Percentiles rank a stretch among this genome's conserved stretches.
These are phyloP conservation scores for Pluvianellus socialis DNA, from an alignment of 2,113 vertebrate genomes.

Conservation along the genomic window DNA sequence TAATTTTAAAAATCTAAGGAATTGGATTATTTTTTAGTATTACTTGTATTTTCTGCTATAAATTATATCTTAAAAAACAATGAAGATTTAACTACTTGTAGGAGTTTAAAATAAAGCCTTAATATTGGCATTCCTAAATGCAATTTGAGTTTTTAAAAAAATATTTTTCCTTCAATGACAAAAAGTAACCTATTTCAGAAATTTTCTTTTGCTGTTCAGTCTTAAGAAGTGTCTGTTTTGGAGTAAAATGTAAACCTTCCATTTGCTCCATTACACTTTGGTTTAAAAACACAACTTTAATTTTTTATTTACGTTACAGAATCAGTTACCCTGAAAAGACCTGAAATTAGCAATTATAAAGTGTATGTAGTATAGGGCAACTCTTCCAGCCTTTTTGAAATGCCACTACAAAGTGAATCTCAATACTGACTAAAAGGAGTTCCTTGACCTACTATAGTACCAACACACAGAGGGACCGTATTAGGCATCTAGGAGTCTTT, in stretches of 20 bases:
- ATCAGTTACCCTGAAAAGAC: slow-evolving; percentile 17
- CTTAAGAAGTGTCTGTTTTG: background rate
- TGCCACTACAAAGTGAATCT: slow-evolving; percentile 11
- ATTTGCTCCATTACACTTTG: background rate
- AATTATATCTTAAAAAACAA: background rate
- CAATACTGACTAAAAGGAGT: slow-evolving; percentile 49
- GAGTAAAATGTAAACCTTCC: slow-evolving; percentile 24
- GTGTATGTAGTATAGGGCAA: background rate
- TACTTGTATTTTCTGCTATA: background rate
- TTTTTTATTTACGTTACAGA: slow-evolving; percentile 25
- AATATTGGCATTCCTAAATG: background rate
- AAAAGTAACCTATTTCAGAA: background rate
- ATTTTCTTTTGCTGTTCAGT: background rate
- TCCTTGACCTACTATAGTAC: slow-evolving; percentile 53
- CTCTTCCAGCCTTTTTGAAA: background rate
- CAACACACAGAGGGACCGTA: slow-evolving; percentile 35
- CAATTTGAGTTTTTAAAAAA: background rate
- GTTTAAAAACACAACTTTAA: slow-evolving; percentile 11
- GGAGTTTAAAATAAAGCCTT: background rate
- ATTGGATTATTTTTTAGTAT: background rate
- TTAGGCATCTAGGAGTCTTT: slow-evolving; percentile 41
- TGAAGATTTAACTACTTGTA: background rate
- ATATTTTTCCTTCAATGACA: background rate
- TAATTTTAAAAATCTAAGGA: background rate
- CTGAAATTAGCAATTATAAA: slow-evolving; percentile 22